Base-by-base conservation (phyloP, 2,797 vertebrate genomes). In the Percopsis omiscomaycus region DNA sequence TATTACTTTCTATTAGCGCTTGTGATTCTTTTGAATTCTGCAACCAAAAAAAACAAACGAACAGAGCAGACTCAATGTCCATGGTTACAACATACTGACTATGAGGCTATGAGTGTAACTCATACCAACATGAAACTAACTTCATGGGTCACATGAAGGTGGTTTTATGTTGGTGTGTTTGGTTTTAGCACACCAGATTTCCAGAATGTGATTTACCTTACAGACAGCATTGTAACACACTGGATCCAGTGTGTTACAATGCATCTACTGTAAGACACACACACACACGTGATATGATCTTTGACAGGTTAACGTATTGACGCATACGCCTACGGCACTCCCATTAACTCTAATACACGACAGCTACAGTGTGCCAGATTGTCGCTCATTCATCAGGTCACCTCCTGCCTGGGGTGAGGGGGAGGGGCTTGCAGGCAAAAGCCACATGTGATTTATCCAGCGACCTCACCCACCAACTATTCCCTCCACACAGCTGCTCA, bases 401-500 rank as follows among this genome's bases (percentile, higher is more conserved):
- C 80, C 81, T 83, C 84, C 73, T 74, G 80, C 83, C 80, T 87
- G 69, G 66, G 59, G 80, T 78, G 86, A 78, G 50, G 86, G 77
- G 75, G 77, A 71, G 77, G 81, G 77, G 73, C 80, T 70, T 77
- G 79, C 61, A 71, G 81, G 78, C 81, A 74, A 85, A 83, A 83
- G 81, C 85, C 80, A 84, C 81, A 86, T 88, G 78, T 88, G 86
- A 91, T 91, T 90, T 85, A 91, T 89, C 84, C 84, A 84, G 75
- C 84, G 85, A 87, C 84, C 84, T 90, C 88, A 91, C 81, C 79
- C 80, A 89, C 77, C 79, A 92, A 88, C 73, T 84, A 89, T 89
- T 89, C 84, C 81, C 84, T 83, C 66, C 83, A 83, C 84, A 88
- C 84, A 91, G 89, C 90, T 89, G 88, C 88, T 89, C 84, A 87